Base-by-base conservation (phyloP, 2,113 vertebrate genomes). In the Microcebus jonahi region DNA sequence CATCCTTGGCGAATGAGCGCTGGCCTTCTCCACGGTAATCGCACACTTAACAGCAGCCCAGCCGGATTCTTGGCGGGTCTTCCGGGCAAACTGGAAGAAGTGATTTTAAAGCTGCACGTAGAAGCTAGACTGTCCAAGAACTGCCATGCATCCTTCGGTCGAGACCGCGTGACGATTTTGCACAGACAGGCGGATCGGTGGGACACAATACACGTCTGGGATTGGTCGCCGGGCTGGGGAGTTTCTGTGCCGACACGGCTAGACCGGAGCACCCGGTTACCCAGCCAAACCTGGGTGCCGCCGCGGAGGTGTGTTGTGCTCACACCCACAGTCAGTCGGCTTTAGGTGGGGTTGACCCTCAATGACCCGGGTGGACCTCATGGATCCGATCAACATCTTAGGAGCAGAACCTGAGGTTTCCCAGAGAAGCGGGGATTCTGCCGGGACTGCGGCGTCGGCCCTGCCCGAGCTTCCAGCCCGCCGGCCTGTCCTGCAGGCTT, bases 271-370 rank as follows among this genome's bases (percentile, higher is more conserved):
- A 13, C 50, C 29, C 31, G 3, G 25, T 1, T 4, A 4, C 18
- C 14, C 11, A 6, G 8, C 15, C 17, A 3, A 7, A 53, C 1
- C 6, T 2, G 1, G 80, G 34, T 3, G 1, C 3, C 4, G 34
- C 57, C 6, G 21, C 12, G 1, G 0, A 34, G 42, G 42, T 1
- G 0, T 34, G 8, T 10, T 7, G 29, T 36, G 23, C 0, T 18
- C 6, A 11, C 23, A 6, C 3, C 59, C 1, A 0, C 55, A 4
- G 0, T 2, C 8, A 3, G 39, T 1, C 7, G 48, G 11, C 73
- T 65, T 18, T 29, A 21, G 31, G 18, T 5, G 6, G 14, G 17
- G 79, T 1, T 17, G 3, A 3, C 8, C 45, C 12, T 25, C 20
- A 1, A 0, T 21, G 2, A 29, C 0, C 4, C 4, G 59, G 5